Evolutionary conservation across 2,113 vertebrate genomes (phyloP).

Genomic region (Sinocyclocheilus anshuiensis): DNA sequence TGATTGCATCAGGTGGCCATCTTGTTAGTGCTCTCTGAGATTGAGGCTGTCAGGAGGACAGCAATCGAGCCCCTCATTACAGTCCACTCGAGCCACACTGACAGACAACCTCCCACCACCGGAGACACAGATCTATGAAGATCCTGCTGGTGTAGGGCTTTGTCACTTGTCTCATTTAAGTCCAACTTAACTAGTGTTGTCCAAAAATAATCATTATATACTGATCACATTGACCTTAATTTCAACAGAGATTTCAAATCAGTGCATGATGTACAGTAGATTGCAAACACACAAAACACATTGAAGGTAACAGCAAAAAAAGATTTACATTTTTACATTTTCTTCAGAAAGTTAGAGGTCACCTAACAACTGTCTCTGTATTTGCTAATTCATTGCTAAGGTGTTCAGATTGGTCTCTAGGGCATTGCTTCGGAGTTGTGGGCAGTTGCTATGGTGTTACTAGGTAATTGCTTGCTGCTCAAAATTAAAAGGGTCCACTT

Average conservation of each 20-base stretch:
- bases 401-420: no score
- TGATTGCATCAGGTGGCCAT: slow-evolving; percentile 44
- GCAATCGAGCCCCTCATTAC: slow-evolving; percentile 38
- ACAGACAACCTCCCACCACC: slow-evolving; percentile 27
- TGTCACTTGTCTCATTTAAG: background rate
- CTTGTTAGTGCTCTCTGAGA: slow-evolving; percentile 41
- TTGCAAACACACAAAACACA: background rate
- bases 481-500: background rate
- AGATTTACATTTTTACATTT: no score
- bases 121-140: background rate
- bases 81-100: slow-evolving; percentile 8
- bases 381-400: background rate
- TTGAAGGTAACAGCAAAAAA: background rate
- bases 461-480: background rate
- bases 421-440: no score
- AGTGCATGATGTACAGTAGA: background rate
- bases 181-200: slow-evolving; percentile 3
- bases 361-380: background rate
- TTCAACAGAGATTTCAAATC: background rate
- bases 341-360: background rate
- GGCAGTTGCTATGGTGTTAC: background rate
- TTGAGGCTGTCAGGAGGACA: slow-evolving; percentile 32
- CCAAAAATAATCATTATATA: background rate
- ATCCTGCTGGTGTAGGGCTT: background rate
- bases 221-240: background rate